These are phyloP conservation scores for Micromesistius poutassou DNA, from an alignment of 2,797 vertebrate genomes.

Conservation along the genomic window DNA sequence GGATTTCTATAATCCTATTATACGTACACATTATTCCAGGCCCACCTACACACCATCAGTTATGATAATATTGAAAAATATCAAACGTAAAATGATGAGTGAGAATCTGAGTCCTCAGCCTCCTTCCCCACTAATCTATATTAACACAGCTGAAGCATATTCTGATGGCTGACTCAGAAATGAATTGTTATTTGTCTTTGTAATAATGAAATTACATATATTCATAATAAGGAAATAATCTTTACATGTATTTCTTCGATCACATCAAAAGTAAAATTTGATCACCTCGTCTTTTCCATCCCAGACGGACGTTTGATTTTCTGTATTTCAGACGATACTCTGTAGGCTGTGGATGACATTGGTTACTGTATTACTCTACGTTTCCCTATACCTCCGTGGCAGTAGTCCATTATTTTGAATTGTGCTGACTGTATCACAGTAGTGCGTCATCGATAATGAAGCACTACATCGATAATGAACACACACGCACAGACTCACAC, in stretches of 20 bases:
- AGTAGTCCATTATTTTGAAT: background rate
- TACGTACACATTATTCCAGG: background rate
- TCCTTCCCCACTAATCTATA: background rate
- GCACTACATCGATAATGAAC: background rate
- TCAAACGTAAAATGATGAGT: background rate
- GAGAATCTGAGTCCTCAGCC: background rate
- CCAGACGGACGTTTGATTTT: background rate
- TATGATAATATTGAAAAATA: background rate
- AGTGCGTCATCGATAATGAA: background rate
- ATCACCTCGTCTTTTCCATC: background rate
- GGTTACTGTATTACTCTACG: background rate
- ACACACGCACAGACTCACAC: background rate
- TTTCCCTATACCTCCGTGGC: background rate
- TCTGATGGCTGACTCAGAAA: background rate
- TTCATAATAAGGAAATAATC: background rate
- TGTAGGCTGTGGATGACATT: background rate
- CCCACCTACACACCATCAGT: constrained; percentile 1
- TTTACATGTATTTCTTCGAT: too few relatives aligned
- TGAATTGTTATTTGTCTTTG: background rate
- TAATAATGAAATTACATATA: background rate
- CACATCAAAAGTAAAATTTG: background rate
- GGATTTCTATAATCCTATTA: constrained; percentile 8
- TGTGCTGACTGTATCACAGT: background rate
- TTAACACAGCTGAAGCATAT: background rate
- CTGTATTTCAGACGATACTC: too few relatives aligned